phyloP scores from a whole-genome alignment of 2,888 invertebrate genomes.

The Hemithea aestivaria region DNA sequence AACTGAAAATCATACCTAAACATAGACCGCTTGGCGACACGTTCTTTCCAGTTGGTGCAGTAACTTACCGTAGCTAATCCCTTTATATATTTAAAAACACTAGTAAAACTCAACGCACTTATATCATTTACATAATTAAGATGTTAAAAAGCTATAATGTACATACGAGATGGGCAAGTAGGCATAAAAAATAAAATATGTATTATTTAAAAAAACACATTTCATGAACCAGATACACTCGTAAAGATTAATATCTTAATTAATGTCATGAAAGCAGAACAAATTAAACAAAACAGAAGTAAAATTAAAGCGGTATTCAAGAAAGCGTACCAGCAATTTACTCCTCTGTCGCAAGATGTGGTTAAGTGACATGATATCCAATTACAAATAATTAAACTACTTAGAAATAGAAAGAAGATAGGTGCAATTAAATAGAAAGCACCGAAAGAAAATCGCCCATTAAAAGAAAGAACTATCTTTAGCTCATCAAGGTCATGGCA shows the following conservation, averaged over 20 bases:
- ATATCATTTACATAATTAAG: no score
- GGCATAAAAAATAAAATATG: no score
- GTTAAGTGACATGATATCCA: constrained; percentile 24
- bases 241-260: constrained; percentile 1
- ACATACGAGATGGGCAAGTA: no score
- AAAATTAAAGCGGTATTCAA: constrained; percentile 19
- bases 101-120: no score
- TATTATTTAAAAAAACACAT: no score
- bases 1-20: no score
- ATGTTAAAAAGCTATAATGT: no score
- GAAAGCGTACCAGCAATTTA: constrained; percentile 32
- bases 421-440: constrained; percentile 23
- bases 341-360: constrained; percentile 26
- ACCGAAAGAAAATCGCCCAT: constrained; percentile 17
- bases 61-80: no score
- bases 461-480: constrained; percentile 15
- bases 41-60: no score
- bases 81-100: no score
- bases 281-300: constrained; percentile 16
- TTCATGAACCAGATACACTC: no score
- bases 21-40: no score
- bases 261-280: constrained; percentile 4
- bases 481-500: constrained; percentile 20
- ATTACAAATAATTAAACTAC: constrained; percentile 23
- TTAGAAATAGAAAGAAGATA: constrained; percentile 12